Evolutionary conservation across 2,113 vertebrate species (phyloP), one percentile per base, ranked within the genome.

Genomic region (Melanotaenia duboulayi): DNA sequence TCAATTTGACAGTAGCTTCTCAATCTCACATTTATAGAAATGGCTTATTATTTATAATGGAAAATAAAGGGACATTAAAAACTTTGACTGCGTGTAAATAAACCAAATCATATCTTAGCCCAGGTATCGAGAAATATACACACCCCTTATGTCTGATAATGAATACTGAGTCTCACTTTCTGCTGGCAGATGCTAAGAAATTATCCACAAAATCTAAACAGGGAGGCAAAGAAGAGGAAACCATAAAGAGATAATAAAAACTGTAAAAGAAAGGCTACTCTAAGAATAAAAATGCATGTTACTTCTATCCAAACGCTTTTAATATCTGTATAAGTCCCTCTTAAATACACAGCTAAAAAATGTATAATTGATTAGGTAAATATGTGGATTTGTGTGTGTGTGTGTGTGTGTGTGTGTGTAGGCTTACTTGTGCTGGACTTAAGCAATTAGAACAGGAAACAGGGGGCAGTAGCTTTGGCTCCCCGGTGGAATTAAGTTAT

Each of bases 401-500:
- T 54, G 70, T 54, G 22, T 23, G 35, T 51, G 52, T 10, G 52
- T 54, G 70, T 13, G 46, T 48, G 42, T 17, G 39, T 2, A 19
- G 28, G 74, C 54, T 75, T 78, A 65, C 80, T 78, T 82, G 79
- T 68, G 87, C 48, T 58, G 69, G 83, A 81, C 65, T 83, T 71
- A 66, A 77, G 80, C 80, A 86, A 88, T 87, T 87, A 87, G 78
- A 81, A 82, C 88, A 87, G 81, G 84, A 87, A 87, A 61, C 83
- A 22, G 72, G 74, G 73, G 78, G 19, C 58, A 72, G 74, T 80
- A 79, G 74, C 81, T 82, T 66, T 57, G 71, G 61, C 57, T 28
- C 86, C 88, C 84, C 82, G 17, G 32, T 60, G 76, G 88, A 88
- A 57, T 89, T 86, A 65, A 90, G 72, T 61, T 90, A 90, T 91